These are phyloP conservation scores for Polylopha cassiicola DNA, from an alignment of 2,888 invertebrate species.

Conservation along the genomic window DNA sequence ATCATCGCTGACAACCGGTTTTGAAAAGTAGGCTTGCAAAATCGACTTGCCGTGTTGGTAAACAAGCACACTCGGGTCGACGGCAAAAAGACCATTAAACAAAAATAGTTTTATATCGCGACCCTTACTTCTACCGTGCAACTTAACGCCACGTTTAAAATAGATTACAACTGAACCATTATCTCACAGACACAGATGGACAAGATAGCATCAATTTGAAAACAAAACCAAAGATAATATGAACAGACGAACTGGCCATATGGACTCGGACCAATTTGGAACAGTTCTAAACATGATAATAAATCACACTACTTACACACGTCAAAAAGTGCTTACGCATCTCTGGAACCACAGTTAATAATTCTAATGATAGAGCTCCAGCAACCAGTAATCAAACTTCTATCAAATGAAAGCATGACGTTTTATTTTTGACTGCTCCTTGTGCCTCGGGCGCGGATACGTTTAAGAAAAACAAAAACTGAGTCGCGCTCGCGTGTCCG, in stretches of 20 bases:
- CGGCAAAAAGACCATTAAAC: conserved; percentile 20
- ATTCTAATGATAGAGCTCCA: conserved; percentile 59
- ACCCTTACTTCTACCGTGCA: conserved; percentile 24
- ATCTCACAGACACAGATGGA: conserved; percentile 8
- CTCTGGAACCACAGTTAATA: conserved; percentile 54
- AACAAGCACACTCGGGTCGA: conserved; percentile 23
- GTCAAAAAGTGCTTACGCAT: conserved; percentile 59
- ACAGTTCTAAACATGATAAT: conserved; percentile 43
- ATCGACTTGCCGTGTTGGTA: conserved; percentile 39
- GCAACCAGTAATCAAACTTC: conserved; percentile 59
- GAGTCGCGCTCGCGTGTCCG: conserved; percentile 56
- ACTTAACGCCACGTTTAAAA: conserved; percentile 18
- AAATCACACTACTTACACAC: conserved; percentile 63
- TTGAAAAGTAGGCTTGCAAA: conserved; percentile 65
- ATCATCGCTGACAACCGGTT: conserved; percentile 60
- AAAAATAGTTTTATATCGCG: conserved; percentile 17
- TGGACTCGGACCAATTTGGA: conserved; percentile 37
- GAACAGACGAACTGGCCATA: conserved; percentile 37
- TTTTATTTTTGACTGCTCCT: conserved; percentile 48
- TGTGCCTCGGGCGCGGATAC: conserved; percentile 65
- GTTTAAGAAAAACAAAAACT: conserved; percentile 38
- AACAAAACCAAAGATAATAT: conserved; percentile 29
- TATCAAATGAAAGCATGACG: conserved; percentile 60
- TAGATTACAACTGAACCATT: conserved; percentile 11
- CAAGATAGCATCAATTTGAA: conserved; percentile 13